A percentile compares a stretch with the other conserved stretches of the same genome.
These are phyloP conservation scores for Myrmophylax atrothorax DNA, from an alignment of 2,113 vertebrate genomes.

Conservation along the genomic window DNA sequence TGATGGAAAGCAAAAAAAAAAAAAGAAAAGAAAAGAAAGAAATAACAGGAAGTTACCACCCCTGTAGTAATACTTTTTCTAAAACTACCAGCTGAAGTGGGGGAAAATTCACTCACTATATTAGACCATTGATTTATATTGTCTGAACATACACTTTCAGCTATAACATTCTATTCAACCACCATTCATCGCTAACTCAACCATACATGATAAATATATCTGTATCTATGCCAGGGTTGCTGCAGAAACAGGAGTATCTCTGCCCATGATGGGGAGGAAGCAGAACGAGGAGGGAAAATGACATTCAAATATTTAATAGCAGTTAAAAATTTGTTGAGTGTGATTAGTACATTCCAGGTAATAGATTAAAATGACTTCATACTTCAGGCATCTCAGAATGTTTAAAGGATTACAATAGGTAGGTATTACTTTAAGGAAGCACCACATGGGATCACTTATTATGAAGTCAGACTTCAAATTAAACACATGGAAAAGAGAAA, in stretches of 20 bases:
- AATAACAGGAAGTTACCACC: accelerated
- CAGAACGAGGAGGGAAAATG: not conserved
- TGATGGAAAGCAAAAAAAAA: not conserved
- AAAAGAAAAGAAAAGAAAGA: accelerated
- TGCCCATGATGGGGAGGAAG: not conserved
- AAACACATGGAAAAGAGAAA: constrained; percentile 57
- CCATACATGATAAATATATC: accelerated
- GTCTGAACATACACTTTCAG: not conserved
- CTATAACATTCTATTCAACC: not conserved
- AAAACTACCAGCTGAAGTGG: not conserved
- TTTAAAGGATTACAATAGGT: constrained; percentile 34
- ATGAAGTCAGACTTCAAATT: constrained; percentile 49
- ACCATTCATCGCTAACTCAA: not conserved
- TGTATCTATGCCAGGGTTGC: not conserved
- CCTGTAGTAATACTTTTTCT: not conserved
- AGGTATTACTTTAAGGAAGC: constrained; percentile 13
- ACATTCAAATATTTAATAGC: not conserved
- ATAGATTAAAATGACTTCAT: constrained; percentile 11
- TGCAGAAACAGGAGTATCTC: not conserved
- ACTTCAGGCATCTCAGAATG: not conserved
- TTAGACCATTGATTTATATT: not conserved
- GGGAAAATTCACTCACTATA: not conserved
- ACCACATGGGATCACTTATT: constrained; percentile 62
- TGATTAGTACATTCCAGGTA: constrained; percentile 18
- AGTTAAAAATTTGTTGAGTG: not conserved